These are phyloP conservation scores for Lasioglossum morio DNA, from an alignment of 2,888 invertebrate species.

Conservation along the genomic window DNA sequence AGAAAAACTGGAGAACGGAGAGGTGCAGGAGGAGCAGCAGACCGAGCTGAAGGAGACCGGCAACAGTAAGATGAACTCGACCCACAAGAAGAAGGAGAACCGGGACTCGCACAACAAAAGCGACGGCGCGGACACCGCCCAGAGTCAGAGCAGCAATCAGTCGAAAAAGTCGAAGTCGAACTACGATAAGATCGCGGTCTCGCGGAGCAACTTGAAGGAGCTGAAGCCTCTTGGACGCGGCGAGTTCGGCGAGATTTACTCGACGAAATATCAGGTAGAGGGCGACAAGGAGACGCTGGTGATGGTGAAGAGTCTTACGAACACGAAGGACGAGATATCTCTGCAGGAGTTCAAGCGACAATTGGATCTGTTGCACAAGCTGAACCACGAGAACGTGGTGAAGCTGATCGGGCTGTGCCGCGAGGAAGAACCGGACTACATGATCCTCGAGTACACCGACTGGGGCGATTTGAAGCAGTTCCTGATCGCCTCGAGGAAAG, in stretches of 20 bases:
- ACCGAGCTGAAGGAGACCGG: conserved; percentile 84
- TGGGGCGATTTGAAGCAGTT: conserved; percentile 98
- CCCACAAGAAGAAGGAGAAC: conserved; percentile 80
- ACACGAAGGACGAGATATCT: conserved; percentile 91
- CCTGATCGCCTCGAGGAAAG: conserved; percentile 87
- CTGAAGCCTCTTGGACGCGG: conserved; percentile 90
- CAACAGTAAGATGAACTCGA: conserved; percentile 78
- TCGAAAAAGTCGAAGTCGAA: conserved; percentile 88
- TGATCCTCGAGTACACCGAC: conserved; percentile 96
- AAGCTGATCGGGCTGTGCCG: conserved; percentile 93
- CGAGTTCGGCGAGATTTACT: conserved; percentile 95
- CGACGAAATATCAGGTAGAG: conserved; percentile 88
- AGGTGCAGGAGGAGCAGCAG: conserved; percentile 84
- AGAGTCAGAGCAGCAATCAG: conserved; percentile 87
- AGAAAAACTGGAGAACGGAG: conserved; percentile 83
- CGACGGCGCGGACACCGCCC: conserved; percentile 89
- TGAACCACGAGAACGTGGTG: conserved; percentile 93
- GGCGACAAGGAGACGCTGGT: conserved; percentile 86
- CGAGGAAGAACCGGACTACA: conserved; percentile 94
- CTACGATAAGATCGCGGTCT: conserved; percentile 91
- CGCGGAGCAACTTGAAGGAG: conserved; percentile 90
- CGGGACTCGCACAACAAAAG: conserved; percentile 88
- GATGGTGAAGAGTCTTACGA: conserved; percentile 91
- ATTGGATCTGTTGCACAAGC: conserved; percentile 93
- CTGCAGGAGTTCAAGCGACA: conserved; percentile 95